These are phyloP conservation scores for roundworm (Caenorhabditis elegans) DNA, from an alignment of 1,140 invertebrate genomes.

Conservation along the genomic window WBcel235 BX284606.5:427501-428000, in stretches of 20 bases:
- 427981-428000: slow-evolving; percentile 55
- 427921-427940: slow-evolving; percentile 64
- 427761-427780: slow-evolving; percentile 62
- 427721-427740: slow-evolving; percentile 53
- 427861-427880: slow-evolving; percentile 56
- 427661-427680: neutral
- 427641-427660: neutral
- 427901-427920: slow-evolving; percentile 65
- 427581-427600: neutral
- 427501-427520: no score
- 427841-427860: slow-evolving; percentile 63
- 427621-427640: neutral
- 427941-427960: slow-evolving; percentile 60
- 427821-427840: slow-evolving; percentile 64
- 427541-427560: neutral
- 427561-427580: neutral
- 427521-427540: neutral
- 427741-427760: slow-evolving; percentile 63
- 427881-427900: slow-evolving; percentile 65
- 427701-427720: slow-evolving; percentile 38
- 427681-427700: neutral
- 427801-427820: neutral
- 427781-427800: neutral
- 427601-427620: neutral
- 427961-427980: slow-evolving; percentile 65